phyloP scores from a whole-genome alignment of 2,797 vertebrate genomes.

The Lithobates sylvaticus region DNA sequence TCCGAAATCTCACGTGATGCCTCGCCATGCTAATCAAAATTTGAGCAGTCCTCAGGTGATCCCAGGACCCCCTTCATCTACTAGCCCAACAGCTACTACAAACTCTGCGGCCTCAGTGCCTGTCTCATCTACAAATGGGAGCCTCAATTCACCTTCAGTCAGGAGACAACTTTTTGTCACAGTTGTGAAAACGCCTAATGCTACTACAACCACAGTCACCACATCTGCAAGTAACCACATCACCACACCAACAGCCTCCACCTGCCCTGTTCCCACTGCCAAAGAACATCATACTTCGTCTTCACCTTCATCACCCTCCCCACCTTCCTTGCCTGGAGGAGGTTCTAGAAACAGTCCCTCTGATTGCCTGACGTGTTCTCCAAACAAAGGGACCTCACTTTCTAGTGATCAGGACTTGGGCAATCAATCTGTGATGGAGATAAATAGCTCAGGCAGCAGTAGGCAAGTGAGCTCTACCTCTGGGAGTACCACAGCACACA shows the following conservation, averaged over 20 bases:
- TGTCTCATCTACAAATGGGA: conserved; percentile 74
- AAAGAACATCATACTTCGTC: conserved; percentile 84
- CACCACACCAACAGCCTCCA: conserved; percentile 80
- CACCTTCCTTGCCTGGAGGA: conserved; percentile 75
- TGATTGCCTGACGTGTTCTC: conserved; percentile 72
- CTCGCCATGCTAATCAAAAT: conserved; percentile 82
- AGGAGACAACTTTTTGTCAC: conserved; percentile 83
- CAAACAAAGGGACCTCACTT: conserved; percentile 74
- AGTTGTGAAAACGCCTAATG: conserved; percentile 81
- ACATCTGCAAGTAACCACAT: conserved; percentile 80
- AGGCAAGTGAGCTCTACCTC: conserved; percentile 71
- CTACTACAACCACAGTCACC: conserved; percentile 79
- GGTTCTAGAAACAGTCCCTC: conserved; percentile 77
- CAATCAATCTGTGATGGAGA: conserved; percentile 74
- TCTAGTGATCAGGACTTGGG: conserved; percentile 72
- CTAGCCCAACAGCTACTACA: conserved; percentile 75
- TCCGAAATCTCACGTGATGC: conserved; percentile 83
- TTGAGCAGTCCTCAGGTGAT: conserved; percentile 80
- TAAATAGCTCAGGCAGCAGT: conserved; percentile 57
- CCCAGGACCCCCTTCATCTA: conserved; percentile 74
- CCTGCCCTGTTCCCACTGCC: conserved; percentile 80
- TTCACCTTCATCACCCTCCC: conserved; percentile 81
- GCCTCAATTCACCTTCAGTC: conserved; percentile 79
- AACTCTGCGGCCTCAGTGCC: conserved; percentile 77
- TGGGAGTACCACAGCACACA: conserved; percentile 72